Conservation (phyloP, 1,140 invertebrate species). For the Drosophila navojoa region DNA sequence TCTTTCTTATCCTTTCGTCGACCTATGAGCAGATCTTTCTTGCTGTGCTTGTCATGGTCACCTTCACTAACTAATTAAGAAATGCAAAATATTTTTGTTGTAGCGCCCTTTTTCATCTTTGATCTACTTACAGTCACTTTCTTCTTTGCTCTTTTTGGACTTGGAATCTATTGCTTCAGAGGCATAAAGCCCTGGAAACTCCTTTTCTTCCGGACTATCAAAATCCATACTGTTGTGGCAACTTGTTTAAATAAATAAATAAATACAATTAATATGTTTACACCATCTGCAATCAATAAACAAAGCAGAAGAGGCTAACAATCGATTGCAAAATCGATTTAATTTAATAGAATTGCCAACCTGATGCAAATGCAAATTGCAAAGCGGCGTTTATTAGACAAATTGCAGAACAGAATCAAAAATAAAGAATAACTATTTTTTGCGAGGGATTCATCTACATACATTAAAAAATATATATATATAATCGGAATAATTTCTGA, state of each 20-base stretch:
- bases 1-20: conserved; percentile 93
- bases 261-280: conserved; percentile 44
- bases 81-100: conserved; percentile 45
- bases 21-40: conserved; percentile 90
- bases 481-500: background rate
- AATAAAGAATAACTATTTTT: background rate
- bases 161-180: conserved; percentile 88
- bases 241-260: conserved; percentile 53
- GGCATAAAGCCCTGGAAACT: conserved; percentile 94
- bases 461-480: no score
- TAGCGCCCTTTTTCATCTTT: conserved; percentile 2
- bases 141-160: conserved; percentile 87
- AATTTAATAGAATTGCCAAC: conserved; percentile 6
- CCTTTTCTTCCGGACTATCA: conserved; percentile 95
- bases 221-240: conserved; percentile 89
- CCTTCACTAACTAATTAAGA: conserved; percentile 88
- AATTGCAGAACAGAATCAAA: background rate
- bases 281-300: conserved; percentile 45
- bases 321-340: conserved; percentile 20
- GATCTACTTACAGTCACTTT: conserved; percentile 91
- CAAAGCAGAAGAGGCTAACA: conserved; percentile 14
- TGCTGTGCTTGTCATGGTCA: conserved; percentile 89
- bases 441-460: background rate
- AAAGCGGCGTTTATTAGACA: background rate
- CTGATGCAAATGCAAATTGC: background rate